Evolutionary conservation across 2,113 vertebrate species (phyloP), one percentile per base, ranked within the genome.

Genomic region (Alectura lathami): DNA sequence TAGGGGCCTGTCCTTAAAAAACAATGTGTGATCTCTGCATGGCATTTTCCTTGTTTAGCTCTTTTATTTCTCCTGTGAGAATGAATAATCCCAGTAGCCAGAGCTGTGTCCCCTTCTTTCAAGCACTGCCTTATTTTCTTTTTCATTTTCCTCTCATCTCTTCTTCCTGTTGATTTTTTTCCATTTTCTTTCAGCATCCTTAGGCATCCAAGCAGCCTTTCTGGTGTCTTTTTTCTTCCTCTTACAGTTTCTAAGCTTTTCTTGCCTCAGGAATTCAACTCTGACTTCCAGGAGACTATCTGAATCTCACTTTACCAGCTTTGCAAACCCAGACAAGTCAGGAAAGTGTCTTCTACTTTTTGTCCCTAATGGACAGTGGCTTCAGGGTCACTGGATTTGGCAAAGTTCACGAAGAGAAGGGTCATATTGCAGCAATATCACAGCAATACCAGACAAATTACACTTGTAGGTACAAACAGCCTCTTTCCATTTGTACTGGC

Each of bases 1-100:
- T 96, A 17, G 93, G 92, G 96, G 93, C 88, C 83, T 95, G 95
- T 95, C 94, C 94, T 97, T 95, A 96, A 96, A 96, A 96, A 96
- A 93, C 94, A 90, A 8, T 30, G 83, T 82, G 86, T 95, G 93
- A 97, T 96, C 94, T 89, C 95, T 48, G 91, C 5, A 0, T 96
- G 96, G 91, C 85, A 97, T 97, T 96, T 96, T 95, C 91, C 83
- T 91, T 88, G 89, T 91, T 96, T 95, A 86, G 91, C 76, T 96
- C 69, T 23, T 91, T 93, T 40, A 32, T 75, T 72, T 78, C 73
- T 86, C 88, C 96, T 93, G 1, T n/a, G 96, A 96, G 94, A 40
- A 88, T 13, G 48, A 68, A 70, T 29, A 86, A 86, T 86, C 95
- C 95, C 88, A 90, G 51, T 36, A 83, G 88, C 68, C 76, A 43